Base-by-base conservation (phyloP, 2,888 invertebrate genomes). In the Nephrocerus scutellatus region DNA sequence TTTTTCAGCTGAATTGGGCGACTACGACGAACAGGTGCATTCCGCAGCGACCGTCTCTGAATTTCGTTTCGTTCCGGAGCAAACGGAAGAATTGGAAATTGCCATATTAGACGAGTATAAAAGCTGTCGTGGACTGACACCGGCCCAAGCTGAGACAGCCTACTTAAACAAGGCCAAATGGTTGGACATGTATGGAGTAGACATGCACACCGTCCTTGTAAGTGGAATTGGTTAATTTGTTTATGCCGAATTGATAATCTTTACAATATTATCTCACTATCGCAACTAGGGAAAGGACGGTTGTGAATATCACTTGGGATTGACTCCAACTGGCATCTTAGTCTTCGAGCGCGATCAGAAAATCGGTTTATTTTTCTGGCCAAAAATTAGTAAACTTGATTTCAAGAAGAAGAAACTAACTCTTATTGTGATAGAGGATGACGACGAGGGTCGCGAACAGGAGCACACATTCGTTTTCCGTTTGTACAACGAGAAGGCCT, bases 351-450 rank as follows among this genome's bases (percentile, higher is more conserved):
- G 90, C 16, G 78, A 79, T 36, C 88, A 90, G 63, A 97, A 97
- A 72, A 98, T 99, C 55, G 98, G 98, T 1, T 73, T 99, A 13
- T 99, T 99, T 70, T 95, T 96, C 66, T 99, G 98, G 93, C 97
- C 97, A 3, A 97, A 96, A 74, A 97, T 99, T 55, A 92, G 92
- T 46, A 88, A 92, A 65, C 71, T 99, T 36, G 95, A 97, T 70
- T 99, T 99, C 63, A 95, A 95, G 66, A 93, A 91, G 70, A 96
- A 96, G 70, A 96, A 96, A 67, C 70, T 99, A 31, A 96, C 95
- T 0, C 73, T 99, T 37, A 86, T 97, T 30, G 97, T 99, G 4
- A 93, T 97, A 8, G 98, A 99, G 70, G 97, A 98, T 66, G 96
- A 97, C 62, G 97, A 97, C 63, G 88, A 92, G 66, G 93, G 93